phyloP scores from a whole-genome alignment of 2,113 vertebrate species.

The Leucoraja erinaceus region DNA sequence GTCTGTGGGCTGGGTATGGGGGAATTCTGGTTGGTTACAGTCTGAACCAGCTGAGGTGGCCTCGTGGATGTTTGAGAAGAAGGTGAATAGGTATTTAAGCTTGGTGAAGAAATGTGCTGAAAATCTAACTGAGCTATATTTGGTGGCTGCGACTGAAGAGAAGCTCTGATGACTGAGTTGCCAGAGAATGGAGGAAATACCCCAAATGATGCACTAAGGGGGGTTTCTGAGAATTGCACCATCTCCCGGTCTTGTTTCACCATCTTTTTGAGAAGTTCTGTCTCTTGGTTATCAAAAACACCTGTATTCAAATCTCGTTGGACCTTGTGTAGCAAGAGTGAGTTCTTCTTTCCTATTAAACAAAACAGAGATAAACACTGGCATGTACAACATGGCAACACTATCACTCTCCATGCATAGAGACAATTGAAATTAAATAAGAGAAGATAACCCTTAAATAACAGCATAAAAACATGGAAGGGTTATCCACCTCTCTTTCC shows the following conservation, averaged over 20 bases:
- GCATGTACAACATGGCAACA: not conserved
- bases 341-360: conserved; percentile 91
- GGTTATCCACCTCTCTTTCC: conserved; percentile 38
- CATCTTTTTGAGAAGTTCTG: conserved; percentile 96
- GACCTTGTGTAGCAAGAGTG: conserved; percentile 92
- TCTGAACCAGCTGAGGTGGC: conserved; percentile 69
- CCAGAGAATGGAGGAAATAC: conserved; percentile 71
- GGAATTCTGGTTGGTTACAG: conserved; percentile 66
- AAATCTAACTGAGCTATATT: conserved; percentile 57
- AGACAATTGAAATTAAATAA: conserved; percentile 29
- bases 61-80: conserved; percentile 70
- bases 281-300: conserved; percentile 98
- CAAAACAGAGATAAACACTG: conserved; percentile 37
- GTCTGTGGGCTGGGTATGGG: conserved; percentile 69
- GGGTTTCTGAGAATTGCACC: conserved; percentile 78
- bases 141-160: conserved; percentile 60
- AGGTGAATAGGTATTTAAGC: conserved; percentile 65
- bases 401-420: conserved; percentile 22
- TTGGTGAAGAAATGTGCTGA: conserved; percentile 68
- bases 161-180: conserved; percentile 77
- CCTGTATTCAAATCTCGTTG: conserved; percentile 97
- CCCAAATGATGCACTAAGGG: conserved; percentile 65
- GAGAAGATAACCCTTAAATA: conserved; percentile 34
- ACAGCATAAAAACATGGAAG: conserved; percentile 24
- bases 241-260: conserved; percentile 95